phyloP scores from a whole-genome alignment of 2,113 vertebrate genomes.

The Balaeniceps rex region DNA sequence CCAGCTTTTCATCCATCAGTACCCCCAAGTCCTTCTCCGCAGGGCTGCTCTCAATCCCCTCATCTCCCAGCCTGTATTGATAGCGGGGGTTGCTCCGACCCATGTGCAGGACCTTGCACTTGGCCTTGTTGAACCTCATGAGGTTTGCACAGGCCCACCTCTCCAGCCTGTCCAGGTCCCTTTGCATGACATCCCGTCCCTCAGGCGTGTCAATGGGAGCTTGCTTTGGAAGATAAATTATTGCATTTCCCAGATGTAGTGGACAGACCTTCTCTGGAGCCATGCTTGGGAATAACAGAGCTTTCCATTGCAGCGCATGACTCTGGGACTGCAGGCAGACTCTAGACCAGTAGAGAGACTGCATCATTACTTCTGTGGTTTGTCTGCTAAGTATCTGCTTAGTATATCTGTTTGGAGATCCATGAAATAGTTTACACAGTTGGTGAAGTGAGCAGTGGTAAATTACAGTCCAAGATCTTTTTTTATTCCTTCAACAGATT shows the following conservation, averaged over 20 bases:
- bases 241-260: neutral
- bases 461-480: neutral
- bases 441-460: neutral
- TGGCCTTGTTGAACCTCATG: too few species aligned
- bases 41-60: too few species aligned
- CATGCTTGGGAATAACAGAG: neutral
- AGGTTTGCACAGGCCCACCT: too few species aligned
- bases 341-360: neutral
- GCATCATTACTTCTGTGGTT: neutral
- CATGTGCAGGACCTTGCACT: too few species aligned
- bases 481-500: neutral
- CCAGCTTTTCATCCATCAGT: too few species aligned
- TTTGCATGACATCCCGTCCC: too few species aligned
- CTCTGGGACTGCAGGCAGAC: accelerated
- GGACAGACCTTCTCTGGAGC: neutral
- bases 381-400: neutral
- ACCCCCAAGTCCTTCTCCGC: too few species aligned
- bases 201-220: too few species aligned
- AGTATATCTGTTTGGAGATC: neutral
- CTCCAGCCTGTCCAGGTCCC: too few species aligned
- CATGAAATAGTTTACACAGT: neutral
- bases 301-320: neutral
- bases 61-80: too few species aligned
- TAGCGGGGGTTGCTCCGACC: too few species aligned
- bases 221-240: neutral